These are phyloP conservation scores for Micoletzkya japonica DNA, from an alignment of 2,888 invertebrate species.

Conservation along the genomic window DNA sequence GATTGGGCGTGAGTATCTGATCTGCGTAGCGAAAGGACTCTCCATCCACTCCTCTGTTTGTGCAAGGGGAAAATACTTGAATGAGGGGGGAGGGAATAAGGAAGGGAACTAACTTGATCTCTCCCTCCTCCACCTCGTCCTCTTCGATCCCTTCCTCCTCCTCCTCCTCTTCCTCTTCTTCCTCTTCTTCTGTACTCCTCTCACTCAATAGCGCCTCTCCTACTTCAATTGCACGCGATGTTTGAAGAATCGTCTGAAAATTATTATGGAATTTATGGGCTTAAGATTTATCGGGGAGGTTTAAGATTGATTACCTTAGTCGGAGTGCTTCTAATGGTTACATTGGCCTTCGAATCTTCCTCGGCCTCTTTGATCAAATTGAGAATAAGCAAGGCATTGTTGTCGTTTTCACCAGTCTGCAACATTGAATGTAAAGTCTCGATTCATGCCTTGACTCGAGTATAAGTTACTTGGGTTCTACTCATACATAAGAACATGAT, in stretches of 20 bases:
- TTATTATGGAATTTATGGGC: neutral
- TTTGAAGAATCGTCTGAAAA: slow-evolving; percentile 52
- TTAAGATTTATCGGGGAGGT: neutral
- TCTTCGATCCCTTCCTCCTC: slow-evolving; percentile 29
- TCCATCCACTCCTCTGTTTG: slow-evolving; percentile 12
- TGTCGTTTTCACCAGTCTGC: slow-evolving; percentile 46
- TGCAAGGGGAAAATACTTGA: neutral
- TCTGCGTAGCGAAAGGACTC: no score
- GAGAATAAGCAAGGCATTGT: slow-evolving; percentile 53
- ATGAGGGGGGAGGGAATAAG: slow-evolving; percentile 6
- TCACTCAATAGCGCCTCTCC: slow-evolving; percentile 43
- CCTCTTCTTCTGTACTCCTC: slow-evolving; percentile 37
- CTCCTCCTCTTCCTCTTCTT: slow-evolving; percentile 36
- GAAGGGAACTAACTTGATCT: slow-evolving; percentile 15
- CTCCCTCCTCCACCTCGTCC: slow-evolving; percentile 27
- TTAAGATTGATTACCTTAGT: slow-evolving; percentile 40
- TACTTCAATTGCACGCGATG: slow-evolving; percentile 38
- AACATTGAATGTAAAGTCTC: neutral
- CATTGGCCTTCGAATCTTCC: slow-evolving; percentile 46
- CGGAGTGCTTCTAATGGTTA: slow-evolving; percentile 44
- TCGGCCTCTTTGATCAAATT: slow-evolving; percentile 53
- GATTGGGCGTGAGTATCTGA: no score
- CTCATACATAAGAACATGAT: no score
- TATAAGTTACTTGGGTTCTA: no score
- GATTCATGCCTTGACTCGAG: no score